These are phyloP conservation scores for Priocnemis perturbator DNA, from an alignment of 2,888 invertebrate species.

Conservation along the genomic window DNA sequence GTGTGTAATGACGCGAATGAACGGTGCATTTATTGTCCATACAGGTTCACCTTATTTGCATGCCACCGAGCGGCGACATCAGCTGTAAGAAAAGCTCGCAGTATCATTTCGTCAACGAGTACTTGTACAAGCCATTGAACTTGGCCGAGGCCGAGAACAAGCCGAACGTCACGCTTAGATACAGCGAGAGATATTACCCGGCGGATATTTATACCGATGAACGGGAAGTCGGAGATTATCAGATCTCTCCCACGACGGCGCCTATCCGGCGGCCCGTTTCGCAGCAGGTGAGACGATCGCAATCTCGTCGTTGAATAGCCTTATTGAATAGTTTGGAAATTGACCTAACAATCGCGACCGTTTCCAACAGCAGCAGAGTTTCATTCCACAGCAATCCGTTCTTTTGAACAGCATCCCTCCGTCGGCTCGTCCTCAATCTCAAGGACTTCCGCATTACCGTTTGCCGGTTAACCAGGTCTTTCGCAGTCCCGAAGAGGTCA, in stretches of 20 bases:
- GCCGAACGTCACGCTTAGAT: constrained; percentile 86
- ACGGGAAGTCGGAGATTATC: constrained; percentile 68
- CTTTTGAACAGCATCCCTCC: constrained; percentile 70
- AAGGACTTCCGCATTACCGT: constrained; percentile 71
- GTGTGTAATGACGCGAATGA: no score
- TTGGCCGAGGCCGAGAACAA: constrained; percentile 87
- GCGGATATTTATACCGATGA: constrained; percentile 82
- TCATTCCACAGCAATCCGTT: constrained; percentile 69
- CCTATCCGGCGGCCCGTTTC: constrained; percentile 62
- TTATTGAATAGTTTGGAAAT: no score
- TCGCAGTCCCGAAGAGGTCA: constrained; percentile 90
- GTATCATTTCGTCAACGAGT: constrained; percentile 95
- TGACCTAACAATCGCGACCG: no score
- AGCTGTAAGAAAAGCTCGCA: constrained; percentile 92
- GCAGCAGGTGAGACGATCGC: constrained; percentile 39
- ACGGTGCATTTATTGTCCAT: no score
- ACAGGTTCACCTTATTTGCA: constrained; percentile 93
- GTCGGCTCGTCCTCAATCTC: constrained; percentile 70
- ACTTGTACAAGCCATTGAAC: constrained; percentile 91
- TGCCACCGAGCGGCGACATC: constrained; percentile 93
- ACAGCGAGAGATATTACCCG: constrained; percentile 90
- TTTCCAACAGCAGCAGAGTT: constrained; percentile 47
- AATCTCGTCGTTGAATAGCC: not conserved
- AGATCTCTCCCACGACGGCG: constrained; percentile 63
- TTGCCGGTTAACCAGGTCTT: constrained; percentile 83